phyloP scores from a whole-genome alignment of 2,797 vertebrate genomes.

The Sebastes wilsoni region DNA sequence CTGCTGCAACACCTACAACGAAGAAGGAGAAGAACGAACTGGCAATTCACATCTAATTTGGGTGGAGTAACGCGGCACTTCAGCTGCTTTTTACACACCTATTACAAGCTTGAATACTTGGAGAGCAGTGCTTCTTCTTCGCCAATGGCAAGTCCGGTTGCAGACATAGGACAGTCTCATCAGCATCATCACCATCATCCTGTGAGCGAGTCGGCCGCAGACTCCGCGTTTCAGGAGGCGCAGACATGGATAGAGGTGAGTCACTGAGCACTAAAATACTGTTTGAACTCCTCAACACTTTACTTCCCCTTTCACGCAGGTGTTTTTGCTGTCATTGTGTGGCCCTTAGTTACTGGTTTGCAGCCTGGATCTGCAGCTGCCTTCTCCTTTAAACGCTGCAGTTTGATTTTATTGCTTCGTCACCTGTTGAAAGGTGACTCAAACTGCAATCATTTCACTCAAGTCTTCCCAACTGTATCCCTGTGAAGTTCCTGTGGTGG shows the following conservation, averaged over 20 bases:
- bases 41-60: background rate
- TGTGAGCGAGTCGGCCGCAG: slow-evolving; percentile 76
- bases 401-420: slow-evolving; percentile 50
- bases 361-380: background rate
- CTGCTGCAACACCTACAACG: slow-evolving; percentile 35
- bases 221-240: slow-evolving; percentile 89
- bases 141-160: slow-evolving; percentile 90
- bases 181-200: slow-evolving; percentile 84
- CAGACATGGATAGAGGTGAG: slow-evolving; percentile 97
- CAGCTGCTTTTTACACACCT: slow-evolving; percentile 4
- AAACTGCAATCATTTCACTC: background rate
- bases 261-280: background rate
- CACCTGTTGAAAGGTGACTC: slow-evolving; percentile 76
- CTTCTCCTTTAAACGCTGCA: background rate
- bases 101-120: background rate
- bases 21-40: background rate
- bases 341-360: slow-evolving; percentile 10
- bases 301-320: background rate
- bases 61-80: slow-evolving; percentile 37
- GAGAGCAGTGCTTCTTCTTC: slow-evolving; percentile 54
- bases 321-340: slow-evolving; percentile 27
- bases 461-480: fast-evolving
- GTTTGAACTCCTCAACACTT: background rate
- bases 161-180: slow-evolving; percentile 83
- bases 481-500: background rate